phyloP scores from a whole-genome alignment of 2,888 invertebrate species.

The Platynereis dumerilii region DNA sequence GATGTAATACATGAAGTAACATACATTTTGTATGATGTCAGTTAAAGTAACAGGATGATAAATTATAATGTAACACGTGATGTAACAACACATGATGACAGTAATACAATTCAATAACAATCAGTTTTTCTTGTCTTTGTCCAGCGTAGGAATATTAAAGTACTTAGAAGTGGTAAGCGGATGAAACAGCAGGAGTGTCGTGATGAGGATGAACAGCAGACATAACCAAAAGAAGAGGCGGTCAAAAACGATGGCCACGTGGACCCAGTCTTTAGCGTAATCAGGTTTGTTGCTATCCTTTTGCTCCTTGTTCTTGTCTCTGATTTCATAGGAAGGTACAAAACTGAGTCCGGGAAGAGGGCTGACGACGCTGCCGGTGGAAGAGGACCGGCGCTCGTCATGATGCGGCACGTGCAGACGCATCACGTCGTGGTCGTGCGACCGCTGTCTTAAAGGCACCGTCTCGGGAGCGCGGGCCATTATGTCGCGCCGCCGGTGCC shows the following conservation, averaged over 20 bases:
- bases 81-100: no score
- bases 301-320: constrained; percentile 6
- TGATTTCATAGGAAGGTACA: constrained; percentile 1
- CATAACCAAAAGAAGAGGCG: constrained; percentile 43
- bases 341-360: background rate
- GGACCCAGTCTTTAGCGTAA: constrained; percentile 40
- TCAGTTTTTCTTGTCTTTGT: no score
- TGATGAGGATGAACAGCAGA: constrained; percentile 38
- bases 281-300: constrained; percentile 23
- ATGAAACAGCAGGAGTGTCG: constrained; percentile 41
- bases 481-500: background rate
- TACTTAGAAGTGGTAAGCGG: constrained; percentile 33
- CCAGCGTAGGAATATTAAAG: constrained; percentile 17
- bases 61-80: no score
- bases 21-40: no score
- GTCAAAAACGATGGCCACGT: constrained; percentile 41
- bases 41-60: no score
- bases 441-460: background rate
- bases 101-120: no score
- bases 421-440: background rate
- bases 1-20: no score
- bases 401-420: background rate
- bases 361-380: background rate
- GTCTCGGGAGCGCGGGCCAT: no score
- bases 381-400: background rate